phyloP scores from a whole-genome alignment of 1,140 invertebrate species.

The Euwallacea similis region DNA sequence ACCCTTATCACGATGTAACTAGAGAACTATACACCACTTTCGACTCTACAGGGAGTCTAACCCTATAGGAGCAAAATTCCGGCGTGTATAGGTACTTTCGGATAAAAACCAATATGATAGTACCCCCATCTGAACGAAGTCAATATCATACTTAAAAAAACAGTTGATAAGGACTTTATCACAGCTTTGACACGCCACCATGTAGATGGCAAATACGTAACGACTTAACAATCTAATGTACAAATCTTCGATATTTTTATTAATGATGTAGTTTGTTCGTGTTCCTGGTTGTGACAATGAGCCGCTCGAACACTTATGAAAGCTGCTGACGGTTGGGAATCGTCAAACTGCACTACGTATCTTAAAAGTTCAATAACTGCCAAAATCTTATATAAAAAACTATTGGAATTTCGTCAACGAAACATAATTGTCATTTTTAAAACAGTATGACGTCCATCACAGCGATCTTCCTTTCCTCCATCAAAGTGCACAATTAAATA shows the following conservation, averaged over 20 bases:
- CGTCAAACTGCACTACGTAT: too few relatives aligned
- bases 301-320: too few relatives aligned
- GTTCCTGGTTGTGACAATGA: too few relatives aligned
- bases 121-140: constrained; percentile 57
- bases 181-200: constrained; percentile 53
- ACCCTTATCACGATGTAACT: constrained; percentile 53
- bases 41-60: background rate
- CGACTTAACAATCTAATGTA: constrained; percentile 33
- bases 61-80: background rate
- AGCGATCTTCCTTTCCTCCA: background rate
- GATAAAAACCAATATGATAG: constrained; percentile 50
- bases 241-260: constrained; percentile 23
- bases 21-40: constrained; percentile 17
- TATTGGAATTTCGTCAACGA: background rate
- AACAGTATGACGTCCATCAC: background rate
- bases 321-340: too few relatives aligned
- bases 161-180: constrained; percentile 57
- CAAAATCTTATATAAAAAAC: background rate
- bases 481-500: background rate
- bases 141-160: constrained; percentile 54
- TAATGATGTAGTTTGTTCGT: too few relatives aligned
- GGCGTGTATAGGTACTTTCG: background rate
- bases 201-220: constrained; percentile 38
- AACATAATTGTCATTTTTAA: background rate
- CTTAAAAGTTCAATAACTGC: background rate